These are phyloP conservation scores for Pyrgilauda ruficollis DNA, from an alignment of 2,113 vertebrate genomes.

Conservation along the genomic window DNA sequence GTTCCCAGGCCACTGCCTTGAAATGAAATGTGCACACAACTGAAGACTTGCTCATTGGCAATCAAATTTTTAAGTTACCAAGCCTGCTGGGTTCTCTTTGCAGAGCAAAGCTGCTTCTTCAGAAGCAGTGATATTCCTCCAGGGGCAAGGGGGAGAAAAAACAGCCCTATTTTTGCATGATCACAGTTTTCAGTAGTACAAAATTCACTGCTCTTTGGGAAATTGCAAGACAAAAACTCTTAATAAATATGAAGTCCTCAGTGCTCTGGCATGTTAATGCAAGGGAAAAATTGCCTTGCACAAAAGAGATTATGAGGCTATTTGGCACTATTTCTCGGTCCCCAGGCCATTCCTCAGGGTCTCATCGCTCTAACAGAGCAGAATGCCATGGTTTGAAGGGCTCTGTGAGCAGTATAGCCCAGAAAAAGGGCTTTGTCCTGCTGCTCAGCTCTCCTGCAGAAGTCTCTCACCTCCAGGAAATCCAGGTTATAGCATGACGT, in stretches of 20 bases:
- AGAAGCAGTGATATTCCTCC: neutral
- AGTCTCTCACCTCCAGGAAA: neutral
- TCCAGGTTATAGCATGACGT: neutral
- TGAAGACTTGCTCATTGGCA: neutral
- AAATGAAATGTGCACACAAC: neutral
- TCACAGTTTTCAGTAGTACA: conserved; percentile 1
- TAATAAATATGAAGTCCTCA: neutral
- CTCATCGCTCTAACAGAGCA: neutral
- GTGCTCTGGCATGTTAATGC: neutral
- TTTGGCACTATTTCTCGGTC: neutral
- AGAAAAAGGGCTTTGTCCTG: neutral
- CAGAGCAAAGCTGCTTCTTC: neutral
- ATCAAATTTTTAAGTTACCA: neutral
- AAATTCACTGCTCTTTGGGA: conserved; percentile 3
- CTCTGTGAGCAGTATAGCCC: neutral
- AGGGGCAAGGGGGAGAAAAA: neutral
- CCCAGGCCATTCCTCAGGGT: neutral
- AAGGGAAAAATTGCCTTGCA: neutral
- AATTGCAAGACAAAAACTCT: neutral
- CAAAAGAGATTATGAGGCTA: neutral
- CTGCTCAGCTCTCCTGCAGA: neutral
- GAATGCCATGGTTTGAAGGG: neutral
- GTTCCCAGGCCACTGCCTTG: neutral
- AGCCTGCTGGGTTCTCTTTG: neutral
- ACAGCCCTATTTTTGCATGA: conserved; percentile 11